Evolutionary conservation across 2,113 vertebrate species (phyloP).

Genomic region (Chloropsis hardwickii): DNA sequence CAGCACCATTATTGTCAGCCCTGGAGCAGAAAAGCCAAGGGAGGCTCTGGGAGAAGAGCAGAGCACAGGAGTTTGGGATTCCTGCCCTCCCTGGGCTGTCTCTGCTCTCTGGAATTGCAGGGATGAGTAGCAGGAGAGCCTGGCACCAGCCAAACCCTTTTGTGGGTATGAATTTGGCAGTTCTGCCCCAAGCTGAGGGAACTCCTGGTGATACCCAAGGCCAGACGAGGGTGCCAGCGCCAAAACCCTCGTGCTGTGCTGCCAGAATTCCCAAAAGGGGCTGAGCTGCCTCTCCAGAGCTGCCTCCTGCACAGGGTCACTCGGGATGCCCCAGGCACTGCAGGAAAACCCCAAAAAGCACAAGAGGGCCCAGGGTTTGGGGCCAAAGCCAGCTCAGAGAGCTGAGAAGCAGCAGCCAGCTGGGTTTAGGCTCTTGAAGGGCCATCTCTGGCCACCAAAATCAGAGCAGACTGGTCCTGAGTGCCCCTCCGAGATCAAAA

Average conservation of each 20-base stretch:
- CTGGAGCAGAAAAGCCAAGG: not conserved
- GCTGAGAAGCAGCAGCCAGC: not conserved
- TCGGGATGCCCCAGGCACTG: not conserved
- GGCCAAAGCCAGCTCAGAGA: not conserved
- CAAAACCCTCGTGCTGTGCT: not conserved
- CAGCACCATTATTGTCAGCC: not conserved
- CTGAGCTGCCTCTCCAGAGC: not conserved
- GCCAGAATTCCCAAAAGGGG: not conserved
- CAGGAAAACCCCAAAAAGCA: not conserved
- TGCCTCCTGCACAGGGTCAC: not conserved
- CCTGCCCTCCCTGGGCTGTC: not conserved
- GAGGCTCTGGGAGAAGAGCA: not conserved
- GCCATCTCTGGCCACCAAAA: not conserved
- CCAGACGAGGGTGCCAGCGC: too few relatives aligned
- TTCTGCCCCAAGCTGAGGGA: not conserved
- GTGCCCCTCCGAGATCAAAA: not conserved
- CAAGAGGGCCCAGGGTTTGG: not conserved
- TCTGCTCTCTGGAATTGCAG: rapidly evolving
- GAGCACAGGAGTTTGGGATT: not conserved
- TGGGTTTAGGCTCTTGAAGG: not conserved
- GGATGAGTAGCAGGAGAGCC: not conserved
- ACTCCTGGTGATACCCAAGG: not conserved
- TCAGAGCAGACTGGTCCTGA: not conserved
- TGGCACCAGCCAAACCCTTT: not conserved
- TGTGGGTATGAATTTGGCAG: not conserved